A percentile compares a stretch with the other conserved stretches of the same genome.
Evolutionary conservation across 2,888 invertebrate genomes (phyloP).

Genomic region (Patella depressa): DNA sequence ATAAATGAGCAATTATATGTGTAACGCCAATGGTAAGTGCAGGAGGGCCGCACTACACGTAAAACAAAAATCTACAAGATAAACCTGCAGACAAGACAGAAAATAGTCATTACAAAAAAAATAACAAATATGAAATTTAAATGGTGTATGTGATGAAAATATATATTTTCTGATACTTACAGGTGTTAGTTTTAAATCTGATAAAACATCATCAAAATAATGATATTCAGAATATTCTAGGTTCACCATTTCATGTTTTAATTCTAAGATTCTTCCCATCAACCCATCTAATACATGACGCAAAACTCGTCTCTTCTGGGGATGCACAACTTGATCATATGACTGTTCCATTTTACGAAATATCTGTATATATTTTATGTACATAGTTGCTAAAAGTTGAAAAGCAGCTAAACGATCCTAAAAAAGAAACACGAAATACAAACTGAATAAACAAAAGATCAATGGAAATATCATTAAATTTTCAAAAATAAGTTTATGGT

Average conservation of each 20-base stretch:
- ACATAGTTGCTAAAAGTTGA: constrained; percentile 75
- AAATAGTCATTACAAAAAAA: neutral
- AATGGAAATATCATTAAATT: no score
- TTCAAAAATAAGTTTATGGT: no score
- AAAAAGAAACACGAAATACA: constrained; percentile 24
- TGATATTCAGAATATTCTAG: constrained; percentile 88
- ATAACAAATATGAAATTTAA: no score
- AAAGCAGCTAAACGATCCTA: constrained; percentile 71
- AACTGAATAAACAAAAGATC: no score
- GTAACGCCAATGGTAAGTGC: no score
- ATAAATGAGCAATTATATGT: no score
- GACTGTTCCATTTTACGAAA: constrained; percentile 83
- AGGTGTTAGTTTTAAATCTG: constrained; percentile 83
- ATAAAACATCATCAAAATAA: constrained; percentile 86
- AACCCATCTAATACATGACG: constrained; percentile 74
- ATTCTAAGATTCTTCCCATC: constrained; percentile 86
- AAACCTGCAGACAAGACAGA: no score
- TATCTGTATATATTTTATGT: constrained; percentile 85
- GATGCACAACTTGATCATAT: constrained; percentile 92
- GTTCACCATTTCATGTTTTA: constrained; percentile 89
- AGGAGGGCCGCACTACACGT: no score
- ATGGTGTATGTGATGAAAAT: no score
- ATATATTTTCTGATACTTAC: constrained; percentile 54
- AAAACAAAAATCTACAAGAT: no score
- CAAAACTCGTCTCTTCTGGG: constrained; percentile 89